These are phyloP conservation scores for Tychaedon coryphoeus DNA, from an alignment of 2,113 vertebrate species.

Conservation along the genomic window DNA sequence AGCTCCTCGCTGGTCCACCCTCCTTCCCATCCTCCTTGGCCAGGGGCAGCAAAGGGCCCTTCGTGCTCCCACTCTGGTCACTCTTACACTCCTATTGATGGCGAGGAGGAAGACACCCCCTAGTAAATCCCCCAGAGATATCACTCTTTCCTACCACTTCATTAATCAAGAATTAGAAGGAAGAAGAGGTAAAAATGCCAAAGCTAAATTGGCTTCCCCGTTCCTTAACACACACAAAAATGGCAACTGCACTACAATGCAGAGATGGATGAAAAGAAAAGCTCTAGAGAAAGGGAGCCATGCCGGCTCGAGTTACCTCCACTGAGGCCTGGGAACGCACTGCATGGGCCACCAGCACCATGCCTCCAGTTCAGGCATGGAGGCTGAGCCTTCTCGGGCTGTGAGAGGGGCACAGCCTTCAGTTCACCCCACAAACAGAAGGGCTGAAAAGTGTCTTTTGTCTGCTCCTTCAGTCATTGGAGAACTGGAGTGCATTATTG, in stretches of 20 bases:
- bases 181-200: not conserved
- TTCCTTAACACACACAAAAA: not conserved
- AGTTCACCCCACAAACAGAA: not conserved
- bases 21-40: not conserved
- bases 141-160: not conserved
- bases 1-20: not conserved
- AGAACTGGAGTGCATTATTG: not conserved
- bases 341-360: not conserved
- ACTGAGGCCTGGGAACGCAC: not conserved
- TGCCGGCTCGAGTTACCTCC: not conserved
- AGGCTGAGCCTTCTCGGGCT: not conserved
- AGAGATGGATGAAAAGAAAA: not conserved
- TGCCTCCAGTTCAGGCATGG: not conserved
- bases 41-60: not conserved
- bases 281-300: not conserved
- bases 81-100: not conserved
- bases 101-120: accelerated
- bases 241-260: not conserved
- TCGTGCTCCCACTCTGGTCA: not conserved
- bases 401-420: not conserved
- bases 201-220: not conserved
- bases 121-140: not conserved
- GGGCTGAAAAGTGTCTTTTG: constrained; percentile 16
- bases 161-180: not conserved
- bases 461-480: not conserved